phyloP scores from a whole-genome alignment of 2,888 invertebrate genomes.

The Stomorhina lunata region DNA sequence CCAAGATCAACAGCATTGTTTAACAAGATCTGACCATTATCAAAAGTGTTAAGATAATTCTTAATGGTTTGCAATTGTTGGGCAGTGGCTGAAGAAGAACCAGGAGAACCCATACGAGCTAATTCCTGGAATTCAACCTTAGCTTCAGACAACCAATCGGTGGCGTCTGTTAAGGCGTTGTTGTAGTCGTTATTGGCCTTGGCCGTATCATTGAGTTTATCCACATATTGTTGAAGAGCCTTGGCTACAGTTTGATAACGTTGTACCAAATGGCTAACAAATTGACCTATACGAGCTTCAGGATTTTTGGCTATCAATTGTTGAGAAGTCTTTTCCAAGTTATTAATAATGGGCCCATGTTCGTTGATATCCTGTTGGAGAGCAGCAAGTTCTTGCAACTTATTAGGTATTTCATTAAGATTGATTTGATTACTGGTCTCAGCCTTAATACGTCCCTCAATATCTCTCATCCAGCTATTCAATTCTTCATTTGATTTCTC shows the following conservation, averaged over 20 bases:
- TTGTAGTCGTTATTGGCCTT: slow-evolving; percentile 85
- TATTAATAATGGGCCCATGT: slow-evolving; percentile 85
- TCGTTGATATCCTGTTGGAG: slow-evolving; percentile 84
- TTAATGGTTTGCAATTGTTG: slow-evolving; percentile 89
- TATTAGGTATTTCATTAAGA: slow-evolving; percentile 85
- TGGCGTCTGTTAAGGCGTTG: slow-evolving; percentile 86
- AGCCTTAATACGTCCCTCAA: slow-evolving; percentile 87
- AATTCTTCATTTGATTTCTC: slow-evolving; percentile 88
- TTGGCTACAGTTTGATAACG: slow-evolving; percentile 88
- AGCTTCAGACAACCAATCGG: slow-evolving; percentile 89
- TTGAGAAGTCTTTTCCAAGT: slow-evolving; percentile 85
- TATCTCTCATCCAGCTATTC: slow-evolving; percentile 88
- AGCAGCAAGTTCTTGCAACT: slow-evolving; percentile 84
- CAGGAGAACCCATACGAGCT: slow-evolving; percentile 86
- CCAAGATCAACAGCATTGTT: slow-evolving; percentile 92
- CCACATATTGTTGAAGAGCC: slow-evolving; percentile 85
- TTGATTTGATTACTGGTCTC: slow-evolving; percentile 88
- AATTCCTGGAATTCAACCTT: slow-evolving; percentile 87
- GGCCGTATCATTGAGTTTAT: slow-evolving; percentile 86
- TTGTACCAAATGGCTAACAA: slow-evolving; percentile 87
- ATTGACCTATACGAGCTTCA: slow-evolving; percentile 90
- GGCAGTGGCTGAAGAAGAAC: slow-evolving; percentile 86
- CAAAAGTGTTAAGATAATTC: slow-evolving; percentile 82
- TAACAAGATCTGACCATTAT: slow-evolving; percentile 88
- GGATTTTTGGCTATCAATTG: slow-evolving; percentile 88